Evolutionary conservation across 1,140 invertebrate species (phyloP), one percentile per base, ranked within the genome.

Genomic region (Nautilus pompilius): DNA sequence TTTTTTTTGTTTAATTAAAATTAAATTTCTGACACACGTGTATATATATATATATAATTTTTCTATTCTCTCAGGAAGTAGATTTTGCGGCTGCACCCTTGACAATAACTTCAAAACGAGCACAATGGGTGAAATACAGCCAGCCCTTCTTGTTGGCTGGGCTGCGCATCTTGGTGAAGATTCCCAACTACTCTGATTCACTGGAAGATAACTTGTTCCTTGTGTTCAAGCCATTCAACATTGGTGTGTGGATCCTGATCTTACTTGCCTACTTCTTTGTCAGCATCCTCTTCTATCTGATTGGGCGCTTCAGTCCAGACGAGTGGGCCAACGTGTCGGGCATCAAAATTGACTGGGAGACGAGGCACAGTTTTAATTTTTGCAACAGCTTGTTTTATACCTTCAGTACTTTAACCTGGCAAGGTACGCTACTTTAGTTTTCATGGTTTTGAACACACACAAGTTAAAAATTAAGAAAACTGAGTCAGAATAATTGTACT

Each of bases 191-290:
- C 24, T 59, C 55, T 17, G 88, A 93, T 62, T 95, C 96, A 82
- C 90, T 91, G 77, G 90, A 91, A 74, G 75, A 83, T 22, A 91
- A 92, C 17, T 92, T 96, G 10, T 96, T 98, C 83, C 95, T 93
- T 73, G 97, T 99, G 82, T 88, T 99, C 74, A 92, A 93, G 81
- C 96, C 96, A 28, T 86, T 99, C 48, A 95, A 93, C 57, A 91
- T 92, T 73, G 95, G 98, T 83, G 97, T 98, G 79, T 99, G 96
- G 96, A 92, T 88, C 81, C 96, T 95, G 83, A 91, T 98, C 58
- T 89, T 97, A 63, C 48, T 71, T 17, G 70, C 68, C 33, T 73
- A 67, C 48, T 55, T 68, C 32, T 94, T 93, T 3, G 94, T 97
- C 10, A 94, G 92, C 77, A 92, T 96, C 66, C 93, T 95, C 2